Evolutionary conservation across 37 sponge, comb jelly and placozoan species (phyloP).

Genomic region (Petrosia ficiformis): DNA sequence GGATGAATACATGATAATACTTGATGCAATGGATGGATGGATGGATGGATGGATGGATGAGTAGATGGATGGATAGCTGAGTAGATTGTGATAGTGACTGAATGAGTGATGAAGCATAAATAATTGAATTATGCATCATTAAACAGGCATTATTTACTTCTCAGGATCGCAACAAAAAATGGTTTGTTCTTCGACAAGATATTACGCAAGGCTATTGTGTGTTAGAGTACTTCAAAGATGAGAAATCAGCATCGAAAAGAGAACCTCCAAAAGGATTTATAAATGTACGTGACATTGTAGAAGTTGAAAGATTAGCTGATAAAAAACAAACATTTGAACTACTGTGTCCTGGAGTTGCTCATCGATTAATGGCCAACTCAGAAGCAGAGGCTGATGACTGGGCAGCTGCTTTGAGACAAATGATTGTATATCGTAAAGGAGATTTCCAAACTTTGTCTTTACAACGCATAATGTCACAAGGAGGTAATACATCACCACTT

Average conservation of each 20-base stretch:
- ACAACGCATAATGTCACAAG: neutral
- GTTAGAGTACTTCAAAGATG: slow-evolving; percentile 77
- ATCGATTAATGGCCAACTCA: slow-evolving; percentile 66
- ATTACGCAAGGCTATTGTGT: slow-evolving; percentile 23
- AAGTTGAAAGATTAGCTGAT: slow-evolving; percentile 45
- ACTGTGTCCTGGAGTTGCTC: slow-evolving; percentile 74
- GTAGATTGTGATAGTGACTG: no score
- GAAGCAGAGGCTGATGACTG: slow-evolving; percentile 80
- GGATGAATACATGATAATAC: no score
- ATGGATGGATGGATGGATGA: no score
- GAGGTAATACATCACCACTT: neutral
- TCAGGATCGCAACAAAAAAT: slow-evolving; percentile 72
- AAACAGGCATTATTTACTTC: neutral
- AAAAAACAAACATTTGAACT: slow-evolving; percentile 79
- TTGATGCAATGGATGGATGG: no score
- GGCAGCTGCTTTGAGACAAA: slow-evolving; percentile 27
- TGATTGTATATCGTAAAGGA: slow-evolving; percentile 56
- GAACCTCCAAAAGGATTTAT: slow-evolving; percentile 69
- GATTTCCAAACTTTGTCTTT: neutral
- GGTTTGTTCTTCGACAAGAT: slow-evolving; percentile 70
- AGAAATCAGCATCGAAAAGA: slow-evolving; percentile 66
- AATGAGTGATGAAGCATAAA: no score
- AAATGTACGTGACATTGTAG: slow-evolving; percentile 59
- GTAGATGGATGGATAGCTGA: no score
- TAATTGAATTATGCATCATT: no score